Base-by-base conservation (phyloP, 2,888 invertebrate genomes). In the Formica aserva region DNA sequence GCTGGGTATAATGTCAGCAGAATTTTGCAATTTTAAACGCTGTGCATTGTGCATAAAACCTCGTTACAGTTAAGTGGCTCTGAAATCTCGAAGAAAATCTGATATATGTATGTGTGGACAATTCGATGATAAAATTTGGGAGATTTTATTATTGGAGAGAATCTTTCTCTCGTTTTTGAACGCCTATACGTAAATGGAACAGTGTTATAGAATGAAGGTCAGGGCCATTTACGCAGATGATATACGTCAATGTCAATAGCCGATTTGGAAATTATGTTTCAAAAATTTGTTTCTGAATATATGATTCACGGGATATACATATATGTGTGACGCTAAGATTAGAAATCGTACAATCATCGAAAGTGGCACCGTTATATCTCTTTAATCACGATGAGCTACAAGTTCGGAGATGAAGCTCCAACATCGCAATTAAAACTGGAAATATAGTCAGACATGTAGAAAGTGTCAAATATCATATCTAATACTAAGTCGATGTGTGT, bases 1-100 rank as follows among this genome's bases (percentile, higher is more conserved):
- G 38, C 29, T 52, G 74, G 52, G 35, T 18, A 29, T 86, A 86
- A 87, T 84, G 84, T 72, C 80, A 82, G 62, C 69, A 48, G 22
- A 80, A 45, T 57, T 11, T 32, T 48, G 45, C n/a, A 57, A 66
- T 48, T 52, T 69, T 52, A 13, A 41, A 57, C 29, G 18, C 45
- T 82, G 26, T 62, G 29, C 18, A 5, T 32, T 38, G 32, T 29
- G 11, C 22, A 18, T 35, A 52, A 35, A 41, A 41, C 29, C 52
- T 67, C 5, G 29, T 41, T 67, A 52, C 9, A 29, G 13, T 26
- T 76, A 18, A 48, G 55, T 38, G 8, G 15, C 1, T 18, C 26
- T 5, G 29, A 77, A 35, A 55, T 52, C 1, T 22, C 13, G 13
- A 8, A 35, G 18, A 38, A 65, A 32, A 41, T 22, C 29, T 29